A percentile compares a stretch with the other conserved stretches of the same genome.
Evolutionary conservation across 2,888 invertebrate genomes (phyloP).

Genomic region (Eupithecia dodoneata): DNA sequence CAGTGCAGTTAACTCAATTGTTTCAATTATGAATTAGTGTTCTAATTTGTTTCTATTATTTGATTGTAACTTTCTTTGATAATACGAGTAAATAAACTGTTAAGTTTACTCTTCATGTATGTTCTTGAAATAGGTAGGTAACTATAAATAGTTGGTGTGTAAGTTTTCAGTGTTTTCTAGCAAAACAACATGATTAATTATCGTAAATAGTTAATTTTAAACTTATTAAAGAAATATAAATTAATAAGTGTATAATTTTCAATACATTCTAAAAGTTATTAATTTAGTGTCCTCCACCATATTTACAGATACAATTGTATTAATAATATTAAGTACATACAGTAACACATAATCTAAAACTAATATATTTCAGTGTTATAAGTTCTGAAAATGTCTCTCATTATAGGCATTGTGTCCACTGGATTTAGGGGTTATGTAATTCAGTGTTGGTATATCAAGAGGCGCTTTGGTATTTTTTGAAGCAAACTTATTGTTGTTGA

Average conservation of each 20-base stretch:
- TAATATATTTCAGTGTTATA: conserved; percentile 69
- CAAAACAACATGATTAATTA: conserved; percentile 22
- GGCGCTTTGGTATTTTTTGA: conserved; percentile 64
- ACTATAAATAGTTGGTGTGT: conserved; percentile 18
- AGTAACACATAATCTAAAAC: neutral
- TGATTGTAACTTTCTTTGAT: too few species aligned
- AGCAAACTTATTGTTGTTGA: conserved; percentile 57
- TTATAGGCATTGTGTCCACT: conserved; percentile 65
- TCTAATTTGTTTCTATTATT: too few species aligned
- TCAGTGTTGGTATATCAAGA: conserved; percentile 74
- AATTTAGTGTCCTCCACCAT: conserved; percentile 38
- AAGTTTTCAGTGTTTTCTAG: conserved; percentile 36
- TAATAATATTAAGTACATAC: conserved; percentile 66
- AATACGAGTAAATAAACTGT: neutral
- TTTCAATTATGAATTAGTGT: too few species aligned
- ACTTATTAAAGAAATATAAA: conserved; percentile 34
- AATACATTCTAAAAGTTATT: conserved; percentile 26
- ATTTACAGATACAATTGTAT: conserved; percentile 45
- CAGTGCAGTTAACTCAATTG: too few species aligned
- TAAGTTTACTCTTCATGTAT: neutral
- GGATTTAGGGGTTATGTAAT: conserved; percentile 78
- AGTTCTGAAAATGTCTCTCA: conserved; percentile 80
- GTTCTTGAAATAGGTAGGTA: neutral
- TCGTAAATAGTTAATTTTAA: conserved; percentile 22
- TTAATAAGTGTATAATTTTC: conserved; percentile 37